phyloP scores from a whole-genome alignment of 2,888 invertebrate genomes.

The Cheiracanthium punctorium region DNA sequence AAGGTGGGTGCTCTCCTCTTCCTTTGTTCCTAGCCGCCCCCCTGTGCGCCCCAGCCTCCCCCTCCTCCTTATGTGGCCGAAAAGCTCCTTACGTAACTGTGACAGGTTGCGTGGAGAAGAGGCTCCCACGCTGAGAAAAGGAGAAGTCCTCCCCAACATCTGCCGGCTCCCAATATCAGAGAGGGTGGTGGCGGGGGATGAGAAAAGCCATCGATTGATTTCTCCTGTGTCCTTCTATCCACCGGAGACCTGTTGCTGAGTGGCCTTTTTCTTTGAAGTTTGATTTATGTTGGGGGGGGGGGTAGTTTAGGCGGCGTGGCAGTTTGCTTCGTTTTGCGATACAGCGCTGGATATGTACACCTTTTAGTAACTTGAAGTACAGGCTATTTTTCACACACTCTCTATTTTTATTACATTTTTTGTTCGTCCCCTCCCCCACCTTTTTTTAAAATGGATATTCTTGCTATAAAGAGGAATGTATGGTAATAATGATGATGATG shows the following conservation, averaged over 20 bases:
- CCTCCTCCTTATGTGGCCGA: constrained; percentile 39
- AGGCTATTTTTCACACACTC: too few relatives aligned
- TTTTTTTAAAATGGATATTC: too few relatives aligned
- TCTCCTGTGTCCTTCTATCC: neutral
- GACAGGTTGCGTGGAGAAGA: constrained; percentile 60
- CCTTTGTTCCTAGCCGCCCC: constrained; percentile 64
- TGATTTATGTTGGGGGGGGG: too few relatives aligned
- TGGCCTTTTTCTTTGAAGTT: neutral
- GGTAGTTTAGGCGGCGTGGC: too few relatives aligned
- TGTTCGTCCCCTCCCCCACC: too few relatives aligned
- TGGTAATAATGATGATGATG: too few relatives aligned
- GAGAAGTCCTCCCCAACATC: constrained; percentile 52
- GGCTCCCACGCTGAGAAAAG: constrained; percentile 63
- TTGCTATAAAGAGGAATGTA: too few relatives aligned
- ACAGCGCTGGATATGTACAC: too few relatives aligned
- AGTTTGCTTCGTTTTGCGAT: too few relatives aligned
- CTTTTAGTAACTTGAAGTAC: too few relatives aligned
- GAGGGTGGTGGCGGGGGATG: neutral
- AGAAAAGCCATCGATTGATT: neutral
- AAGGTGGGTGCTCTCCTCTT: constrained; percentile 30
- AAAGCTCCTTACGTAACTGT: constrained; percentile 60
- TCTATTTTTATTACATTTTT: too few relatives aligned
- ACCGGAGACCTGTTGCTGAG: neutral
- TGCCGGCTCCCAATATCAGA: constrained; percentile 37
- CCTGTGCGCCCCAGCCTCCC: constrained; percentile 60